These are phyloP conservation scores for Brachystomella parvula DNA, from an alignment of 1,140 invertebrate genomes.

Conservation along the genomic window DNA sequence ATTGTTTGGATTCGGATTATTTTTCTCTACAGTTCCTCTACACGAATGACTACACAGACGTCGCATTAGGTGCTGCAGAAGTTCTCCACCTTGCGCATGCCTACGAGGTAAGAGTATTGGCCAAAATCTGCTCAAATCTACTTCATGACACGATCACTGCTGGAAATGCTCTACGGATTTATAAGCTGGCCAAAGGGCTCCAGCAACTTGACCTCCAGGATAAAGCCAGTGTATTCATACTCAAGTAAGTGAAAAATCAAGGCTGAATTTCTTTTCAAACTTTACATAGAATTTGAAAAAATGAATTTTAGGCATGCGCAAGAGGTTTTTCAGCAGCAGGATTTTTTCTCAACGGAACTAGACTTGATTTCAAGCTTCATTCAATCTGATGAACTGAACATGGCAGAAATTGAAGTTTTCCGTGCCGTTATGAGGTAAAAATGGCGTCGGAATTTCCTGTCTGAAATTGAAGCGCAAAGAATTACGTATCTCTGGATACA, in stretches of 20 bases:
- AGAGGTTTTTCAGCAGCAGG: not conserved
- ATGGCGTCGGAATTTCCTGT: not conserved
- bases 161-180: not conserved
- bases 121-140: slow-evolving; percentile 2
- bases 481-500: not conserved
- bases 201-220: not conserved
- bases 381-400: slow-evolving; percentile 9
- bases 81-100: slow-evolving; percentile 1
- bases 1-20: not conserved
- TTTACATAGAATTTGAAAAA: too few species aligned
- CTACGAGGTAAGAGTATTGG: not conserved
- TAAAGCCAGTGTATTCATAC: slow-evolving; percentile 5
- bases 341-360: not conserved
- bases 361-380: not conserved
- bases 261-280: too few species aligned
- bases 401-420: not conserved
- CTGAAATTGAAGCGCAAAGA: not conserved
- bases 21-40: slow-evolving; percentile 7
- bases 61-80: not conserved
- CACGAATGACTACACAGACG: slow-evolving; percentile 6
- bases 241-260: not conserved
- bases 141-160: slow-evolving; percentile 4
- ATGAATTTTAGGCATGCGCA: slow-evolving; percentile 9
- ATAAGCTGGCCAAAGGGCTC: not conserved
- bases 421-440: not conserved